A percentile compares a stretch with the other conserved stretches of the same genome.
These are phyloP conservation scores for Asteroscopus sphinx DNA, from an alignment of 2,888 invertebrate species.

Conservation along the genomic window DNA sequence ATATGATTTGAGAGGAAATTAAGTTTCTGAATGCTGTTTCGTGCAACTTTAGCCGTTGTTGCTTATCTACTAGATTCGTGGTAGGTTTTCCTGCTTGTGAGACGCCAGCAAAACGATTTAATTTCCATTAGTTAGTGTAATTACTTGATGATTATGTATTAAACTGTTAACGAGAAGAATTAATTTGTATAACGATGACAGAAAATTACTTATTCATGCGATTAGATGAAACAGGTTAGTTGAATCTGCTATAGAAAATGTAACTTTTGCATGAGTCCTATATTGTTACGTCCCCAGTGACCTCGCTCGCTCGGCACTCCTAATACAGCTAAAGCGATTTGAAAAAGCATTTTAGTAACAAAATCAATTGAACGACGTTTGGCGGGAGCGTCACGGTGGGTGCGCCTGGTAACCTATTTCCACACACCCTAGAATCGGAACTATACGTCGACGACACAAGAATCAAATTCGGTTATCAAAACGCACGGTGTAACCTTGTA, in stretches of 20 bases:
- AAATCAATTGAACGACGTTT: constrained; percentile 81
- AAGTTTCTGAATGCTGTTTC: constrained; percentile 61
- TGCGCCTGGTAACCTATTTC: constrained; percentile 76
- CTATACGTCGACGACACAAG: constrained; percentile 60
- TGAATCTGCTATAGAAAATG: constrained; percentile 13
- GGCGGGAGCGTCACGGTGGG: constrained; percentile 78
- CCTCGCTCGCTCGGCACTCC: constrained; percentile 31
- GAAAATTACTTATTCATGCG: constrained; percentile 39
- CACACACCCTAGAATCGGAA: constrained; percentile 33
- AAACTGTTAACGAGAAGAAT: constrained; percentile 39
- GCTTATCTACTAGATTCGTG: constrained; percentile 19
- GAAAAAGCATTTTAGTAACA: constrained; percentile 71
- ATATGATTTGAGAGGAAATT: constrained; percentile 71
- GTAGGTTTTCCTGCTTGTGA: constrained; percentile 13
- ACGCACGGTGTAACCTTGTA: constrained; percentile 68
- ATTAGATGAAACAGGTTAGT: constrained; percentile 29
- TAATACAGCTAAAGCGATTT: constrained; percentile 58
- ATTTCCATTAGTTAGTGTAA: constrained; percentile 42
- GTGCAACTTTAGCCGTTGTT: constrained; percentile 23
- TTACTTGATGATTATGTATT: constrained; percentile 40
- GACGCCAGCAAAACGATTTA: constrained; percentile 12
- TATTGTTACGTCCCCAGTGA: constrained; percentile 19
- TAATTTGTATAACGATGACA: constrained; percentile 36
- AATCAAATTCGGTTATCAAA: constrained; percentile 61
- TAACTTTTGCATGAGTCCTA: constrained; percentile 11